Base-by-base conservation (phyloP, 2,888 invertebrate species). In the Orchestes rusci region DNA sequence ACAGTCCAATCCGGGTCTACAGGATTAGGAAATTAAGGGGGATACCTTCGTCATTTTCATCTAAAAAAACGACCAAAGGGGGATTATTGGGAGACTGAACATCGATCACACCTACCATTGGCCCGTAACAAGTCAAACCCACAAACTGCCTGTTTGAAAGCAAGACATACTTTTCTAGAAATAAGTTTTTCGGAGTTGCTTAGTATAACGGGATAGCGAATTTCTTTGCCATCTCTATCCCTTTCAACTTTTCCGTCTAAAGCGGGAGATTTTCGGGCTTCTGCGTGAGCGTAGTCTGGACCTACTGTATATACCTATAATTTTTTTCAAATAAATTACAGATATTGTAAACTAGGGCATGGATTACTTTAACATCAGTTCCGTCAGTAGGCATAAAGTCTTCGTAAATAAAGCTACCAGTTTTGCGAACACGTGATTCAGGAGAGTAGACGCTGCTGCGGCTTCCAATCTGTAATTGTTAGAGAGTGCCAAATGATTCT, bases 361-460 rank as follows among this genome's bases (percentile, higher is more conserved):
- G 10, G 36, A 38, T 44, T 44, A 44, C 44, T 59, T 70, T 70
- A 39, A 70, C 70, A 53, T 70, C 70, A 19, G 70, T 70, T 43
- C 99, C 99, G 77, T 99, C 99, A 27, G 99, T 99, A 4, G 97
- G 97, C 95, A 99, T 99, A 70, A 99, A 99, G 70, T 99, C 97
- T 76, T 99, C 99, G 68, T 99, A 99, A 65, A 99, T 96, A 70
- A 91, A 99, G 8, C 95, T 96, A 32, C 99, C 99, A 36, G 91
- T 91, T 71, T 93, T 95, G 42, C 99, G 77, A 4, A 99, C 93
- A 60, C 93, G 79, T 32, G 93, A 94, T 70, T 94, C 93, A 4
- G 94, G 92, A 1, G 95, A 96, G 69, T 99, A 99, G 45, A 97
- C 95, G 70, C 96, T 97, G 71, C 96, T 96, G 43, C 97, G 80